Evolutionary conservation across 2,113 vertebrate species (phyloP).

Genomic region (Atrichornis clamosus): DNA sequence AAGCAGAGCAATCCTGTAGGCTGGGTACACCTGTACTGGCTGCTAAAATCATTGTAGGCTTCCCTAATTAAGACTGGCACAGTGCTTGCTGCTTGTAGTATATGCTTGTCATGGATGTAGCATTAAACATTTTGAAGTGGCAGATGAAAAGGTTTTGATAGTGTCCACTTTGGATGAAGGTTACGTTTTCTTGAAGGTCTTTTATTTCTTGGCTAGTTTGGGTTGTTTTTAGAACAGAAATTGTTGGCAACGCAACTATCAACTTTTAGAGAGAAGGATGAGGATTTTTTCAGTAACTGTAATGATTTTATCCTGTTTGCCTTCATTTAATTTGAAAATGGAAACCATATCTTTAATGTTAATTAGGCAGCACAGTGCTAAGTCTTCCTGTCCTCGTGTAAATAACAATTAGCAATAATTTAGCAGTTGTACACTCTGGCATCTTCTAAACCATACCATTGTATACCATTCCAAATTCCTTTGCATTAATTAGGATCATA

Average conservation of each 20-base stretch:
- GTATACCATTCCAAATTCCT: slow-evolving; percentile 80
- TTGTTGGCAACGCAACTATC: not conserved
- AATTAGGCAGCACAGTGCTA: slow-evolving; percentile 75
- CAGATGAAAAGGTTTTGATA: not conserved
- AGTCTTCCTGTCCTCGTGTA: slow-evolving; percentile 77
- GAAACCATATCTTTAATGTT: slow-evolving; percentile 78
- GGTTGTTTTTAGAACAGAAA: not conserved
- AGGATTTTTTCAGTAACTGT: not conserved
- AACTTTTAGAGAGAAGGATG: slow-evolving; percentile 15
- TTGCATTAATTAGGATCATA: slow-evolving; percentile 80
- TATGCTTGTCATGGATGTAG: not conserved
- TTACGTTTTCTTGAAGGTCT: not conserved
- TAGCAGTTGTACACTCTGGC: slow-evolving; percentile 79
- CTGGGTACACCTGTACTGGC: not conserved
- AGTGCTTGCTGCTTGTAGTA: not conserved
- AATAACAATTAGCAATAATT: slow-evolving; percentile 84
- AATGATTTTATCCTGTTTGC: slow-evolving; percentile 64
- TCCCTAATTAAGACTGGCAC: not conserved
- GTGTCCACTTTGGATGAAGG: not conserved
- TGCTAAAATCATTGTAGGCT: not conserved
- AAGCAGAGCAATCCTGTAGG: not conserved
- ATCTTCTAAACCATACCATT: slow-evolving; percentile 77
- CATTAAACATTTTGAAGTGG: not conserved
- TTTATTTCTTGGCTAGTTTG: not conserved
- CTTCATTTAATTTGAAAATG: slow-evolving; percentile 70